Conservation (phyloP, 2,113 vertebrate species). For the Isurus oxyrinchus region DNA sequence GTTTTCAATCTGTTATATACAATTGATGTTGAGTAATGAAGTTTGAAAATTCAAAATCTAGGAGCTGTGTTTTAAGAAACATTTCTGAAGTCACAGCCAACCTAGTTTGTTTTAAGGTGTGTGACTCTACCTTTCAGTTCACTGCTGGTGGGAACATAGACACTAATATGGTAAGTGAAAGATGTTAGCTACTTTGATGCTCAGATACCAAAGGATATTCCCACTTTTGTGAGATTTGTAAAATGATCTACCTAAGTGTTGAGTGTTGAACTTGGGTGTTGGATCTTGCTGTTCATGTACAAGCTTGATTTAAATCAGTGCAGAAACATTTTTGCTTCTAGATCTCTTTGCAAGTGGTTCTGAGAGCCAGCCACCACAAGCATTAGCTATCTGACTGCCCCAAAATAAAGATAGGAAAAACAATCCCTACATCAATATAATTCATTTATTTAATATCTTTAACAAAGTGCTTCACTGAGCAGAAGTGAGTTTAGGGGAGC, state of each 20-base stretch:
- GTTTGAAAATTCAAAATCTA: not conserved
- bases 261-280: not conserved
- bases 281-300: not conserved
- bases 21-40: not conserved
- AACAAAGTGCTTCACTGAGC: not conserved
- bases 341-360: not conserved
- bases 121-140: not conserved
- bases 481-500: not conserved
- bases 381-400: not conserved
- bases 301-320: not conserved
- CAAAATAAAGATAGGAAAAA: not conserved
- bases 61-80: not conserved
- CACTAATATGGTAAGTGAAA: not conserved
- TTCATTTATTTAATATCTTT: not conserved
- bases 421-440: not conserved
- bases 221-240: not conserved
- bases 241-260: not conserved
- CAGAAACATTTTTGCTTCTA: not conserved
- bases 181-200: not conserved
- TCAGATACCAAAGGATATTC: not conserved
- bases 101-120: not conserved
- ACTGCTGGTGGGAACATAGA: not conserved
- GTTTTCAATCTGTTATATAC: not conserved
- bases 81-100: not conserved
- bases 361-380: not conserved